Evolutionary conservation across 1,140 invertebrate genomes (phyloP), one percentile per base, ranked within the genome.

Genomic region (Branchinecta lynchi): DNA sequence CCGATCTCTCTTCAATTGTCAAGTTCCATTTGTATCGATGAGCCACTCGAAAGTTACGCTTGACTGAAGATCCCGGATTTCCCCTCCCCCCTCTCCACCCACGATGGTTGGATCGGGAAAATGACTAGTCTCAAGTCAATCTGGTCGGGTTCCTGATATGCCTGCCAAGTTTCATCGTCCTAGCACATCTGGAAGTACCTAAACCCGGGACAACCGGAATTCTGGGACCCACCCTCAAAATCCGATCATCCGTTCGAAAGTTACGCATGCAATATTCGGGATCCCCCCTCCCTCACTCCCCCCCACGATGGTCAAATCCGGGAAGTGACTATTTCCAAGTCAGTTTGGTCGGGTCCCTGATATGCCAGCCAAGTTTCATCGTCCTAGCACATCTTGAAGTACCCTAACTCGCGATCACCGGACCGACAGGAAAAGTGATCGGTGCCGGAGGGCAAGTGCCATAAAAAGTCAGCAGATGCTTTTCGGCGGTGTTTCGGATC

Each of bases 161-260:
- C 46, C 46, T 51, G n/a, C 46, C 46, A 51, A 51, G 9, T 51
- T 51, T 51, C 46, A 51, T 51, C 46, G 46, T 51, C 46, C 46
- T 51, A 51, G 46, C 46, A 51, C 46, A n/a, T 51, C 46, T n/a
- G n/a, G 46, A 51, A 51, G 46, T n/a, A 51, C 46, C 46, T 9
- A 51, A 51, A 9, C n/a, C 46, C 9, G 9, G 46, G n/a, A 51
- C 9, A n/a, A 9, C 9, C 46, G 9, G 46, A 51, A 51, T 51
- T n/a, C 9, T 9, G 46, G 46, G n/a, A 51, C 9, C n/a, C n/a
- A 51, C 46, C n/a, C 9, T 51, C n/a, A 51, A 51, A n/a, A 51
- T 51, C 46, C 46, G n/a, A 51, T 51, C 46, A 51, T n/a, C 46
- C 46, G n/a, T 51, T 51, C 46, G 46, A 9, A 9, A 9, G n/a